Evolutionary conservation across 2,888 invertebrate genomes (phyloP).

Genomic region (Lydus trimaculatus): DNA sequence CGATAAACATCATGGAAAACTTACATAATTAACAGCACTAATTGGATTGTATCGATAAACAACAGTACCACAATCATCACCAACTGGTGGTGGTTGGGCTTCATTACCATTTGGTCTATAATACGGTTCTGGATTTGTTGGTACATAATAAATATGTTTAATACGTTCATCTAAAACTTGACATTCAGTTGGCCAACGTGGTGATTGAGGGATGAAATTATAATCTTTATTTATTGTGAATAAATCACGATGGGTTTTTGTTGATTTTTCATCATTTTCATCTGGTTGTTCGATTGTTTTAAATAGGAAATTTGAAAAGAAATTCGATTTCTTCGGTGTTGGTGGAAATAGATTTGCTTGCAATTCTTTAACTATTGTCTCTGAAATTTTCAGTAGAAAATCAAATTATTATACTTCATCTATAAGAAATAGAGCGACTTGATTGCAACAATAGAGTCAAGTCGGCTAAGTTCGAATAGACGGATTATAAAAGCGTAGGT

Average conservation of each 20-base stretch:
- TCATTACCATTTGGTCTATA: conserved; percentile 81
- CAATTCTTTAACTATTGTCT: conserved; percentile 67
- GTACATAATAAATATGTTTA: conserved; percentile 76
- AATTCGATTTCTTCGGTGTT: conserved; percentile 63
- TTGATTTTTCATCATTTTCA: conserved; percentile 55
- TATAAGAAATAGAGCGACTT: too few relatives aligned
- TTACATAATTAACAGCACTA: conserved; percentile 88
- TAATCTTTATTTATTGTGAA: conserved; percentile 60
- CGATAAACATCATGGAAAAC: conserved; percentile 50
- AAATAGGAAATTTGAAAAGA: conserved; percentile 70
- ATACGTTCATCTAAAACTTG: conserved; percentile 86
- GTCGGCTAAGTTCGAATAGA: background rate
- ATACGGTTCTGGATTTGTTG: conserved; percentile 80
- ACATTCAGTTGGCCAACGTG: conserved; percentile 89
- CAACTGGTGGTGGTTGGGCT: conserved; percentile 83
- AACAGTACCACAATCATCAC: conserved; percentile 84
- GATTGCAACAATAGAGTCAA: background rate
- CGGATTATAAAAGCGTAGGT: background rate
- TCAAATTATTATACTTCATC: too few relatives aligned
- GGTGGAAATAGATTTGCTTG: conserved; percentile 73
- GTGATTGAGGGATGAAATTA: conserved; percentile 72
- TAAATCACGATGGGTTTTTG: conserved; percentile 64
- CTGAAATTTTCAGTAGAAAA: conserved; percentile 30
- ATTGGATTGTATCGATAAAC: conserved; percentile 86
- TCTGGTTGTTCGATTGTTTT: conserved; percentile 66